A percentile compares a stretch with the other conserved stretches of the same genome.
Evolutionary conservation across 2,797 vertebrate genomes (phyloP).

Genomic region (Manis pentadactyla): DNA sequence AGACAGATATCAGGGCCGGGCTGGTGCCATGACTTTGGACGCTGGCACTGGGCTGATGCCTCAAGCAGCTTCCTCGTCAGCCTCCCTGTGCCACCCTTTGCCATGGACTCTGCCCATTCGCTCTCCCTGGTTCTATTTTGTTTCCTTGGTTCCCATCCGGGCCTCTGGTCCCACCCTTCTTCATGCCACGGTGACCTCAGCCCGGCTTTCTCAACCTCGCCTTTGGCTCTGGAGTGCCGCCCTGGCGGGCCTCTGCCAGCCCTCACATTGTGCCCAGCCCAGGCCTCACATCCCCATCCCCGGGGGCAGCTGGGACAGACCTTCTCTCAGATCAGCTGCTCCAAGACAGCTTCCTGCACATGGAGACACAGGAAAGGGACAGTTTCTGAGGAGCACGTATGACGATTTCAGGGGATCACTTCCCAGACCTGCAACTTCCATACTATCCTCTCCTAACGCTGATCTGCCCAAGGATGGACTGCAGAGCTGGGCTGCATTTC

Average conservation of each 20-base stretch:
- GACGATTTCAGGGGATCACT: neutral
- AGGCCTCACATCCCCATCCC: neutral
- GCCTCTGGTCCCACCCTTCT: neutral
- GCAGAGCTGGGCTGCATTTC: neutral
- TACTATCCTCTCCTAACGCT: neutral
- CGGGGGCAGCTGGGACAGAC: neutral
- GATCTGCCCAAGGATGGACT: neutral
- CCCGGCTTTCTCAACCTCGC: rapidly evolving
- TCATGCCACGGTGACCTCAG: neutral
- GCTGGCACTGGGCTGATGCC: too few relatives aligned
- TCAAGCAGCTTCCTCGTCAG: too few relatives aligned
- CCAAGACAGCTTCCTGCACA: neutral
- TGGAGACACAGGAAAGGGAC: neutral
- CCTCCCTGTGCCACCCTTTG: too few relatives aligned
- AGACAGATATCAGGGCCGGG: too few relatives aligned
- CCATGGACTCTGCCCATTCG: rapidly evolving
- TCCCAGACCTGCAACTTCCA: neutral
- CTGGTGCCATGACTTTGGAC: too few relatives aligned
- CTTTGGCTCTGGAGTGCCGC: neutral
- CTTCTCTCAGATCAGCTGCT: neutral
- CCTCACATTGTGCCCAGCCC: too few relatives aligned
- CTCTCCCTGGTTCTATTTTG: too few relatives aligned
- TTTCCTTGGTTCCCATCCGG: neutral
- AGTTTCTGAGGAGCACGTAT: neutral
- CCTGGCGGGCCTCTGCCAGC: neutral